phyloP scores from a whole-genome alignment of 2,113 vertebrate species.

The Alligator mississippiensis region DNA sequence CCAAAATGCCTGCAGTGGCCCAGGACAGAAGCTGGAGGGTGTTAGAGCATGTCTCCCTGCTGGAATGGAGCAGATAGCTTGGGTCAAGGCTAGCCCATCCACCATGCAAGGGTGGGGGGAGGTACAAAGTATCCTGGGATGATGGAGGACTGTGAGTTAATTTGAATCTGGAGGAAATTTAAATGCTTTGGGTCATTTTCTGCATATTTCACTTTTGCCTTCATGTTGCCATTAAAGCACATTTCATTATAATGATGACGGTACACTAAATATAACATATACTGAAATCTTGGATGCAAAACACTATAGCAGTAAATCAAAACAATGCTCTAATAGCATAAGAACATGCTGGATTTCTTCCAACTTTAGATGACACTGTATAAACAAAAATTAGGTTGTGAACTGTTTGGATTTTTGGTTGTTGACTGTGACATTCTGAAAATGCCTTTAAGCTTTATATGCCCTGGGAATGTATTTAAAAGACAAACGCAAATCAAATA shows the following conservation, averaged over 20 bases:
- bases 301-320: background rate
- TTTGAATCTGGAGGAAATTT: background rate
- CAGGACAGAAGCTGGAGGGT: too few species aligned
- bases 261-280: background rate
- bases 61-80: too few species aligned
- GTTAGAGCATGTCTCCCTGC: too few species aligned
- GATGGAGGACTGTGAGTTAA: too few species aligned
- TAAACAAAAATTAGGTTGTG: background rate
- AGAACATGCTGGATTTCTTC: background rate
- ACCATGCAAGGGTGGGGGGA: too few species aligned
- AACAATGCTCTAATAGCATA: background rate
- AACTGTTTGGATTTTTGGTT: background rate
- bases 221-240: background rate
- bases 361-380: background rate
- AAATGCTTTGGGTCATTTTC: background rate
- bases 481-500: background rate
- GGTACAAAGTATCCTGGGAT: too few species aligned
- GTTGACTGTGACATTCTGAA: background rate
- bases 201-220: background rate
- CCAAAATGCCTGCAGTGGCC: too few species aligned
- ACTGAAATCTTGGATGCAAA: background rate
- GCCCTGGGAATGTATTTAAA: background rate
- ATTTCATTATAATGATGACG: background rate
- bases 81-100: too few species aligned
- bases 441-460: background rate